phyloP scores from a whole-genome alignment of 2,888 invertebrate species.

The Pollenia angustigena region DNA sequence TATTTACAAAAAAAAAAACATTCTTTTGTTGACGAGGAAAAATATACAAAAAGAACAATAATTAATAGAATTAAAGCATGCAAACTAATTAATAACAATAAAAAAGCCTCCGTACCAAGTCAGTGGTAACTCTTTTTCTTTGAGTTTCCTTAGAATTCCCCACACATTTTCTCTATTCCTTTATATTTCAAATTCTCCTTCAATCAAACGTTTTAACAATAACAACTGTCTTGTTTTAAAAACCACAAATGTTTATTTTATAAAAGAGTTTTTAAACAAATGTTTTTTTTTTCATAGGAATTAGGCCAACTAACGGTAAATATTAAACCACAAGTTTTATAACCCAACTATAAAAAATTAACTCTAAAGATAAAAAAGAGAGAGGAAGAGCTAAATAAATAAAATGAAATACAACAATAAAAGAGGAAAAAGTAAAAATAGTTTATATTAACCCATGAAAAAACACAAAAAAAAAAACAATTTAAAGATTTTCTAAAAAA shows the following conservation, averaged over 20 bases:
- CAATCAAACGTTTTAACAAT: neutral
- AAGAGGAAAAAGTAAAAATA: conserved; percentile 14
- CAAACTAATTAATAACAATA: neutral
- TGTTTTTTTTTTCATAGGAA: conserved; percentile 45
- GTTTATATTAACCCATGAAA: conserved; percentile 41
- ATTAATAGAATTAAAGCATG: conserved; percentile 45
- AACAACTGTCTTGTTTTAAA: conserved; percentile 21
- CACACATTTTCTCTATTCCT: neutral
- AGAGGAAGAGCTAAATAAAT: conserved; percentile 34
- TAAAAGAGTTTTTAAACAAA: conserved; percentile 47
- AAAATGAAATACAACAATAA: neutral
- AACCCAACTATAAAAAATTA: conserved; percentile 47
- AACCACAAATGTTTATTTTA: conserved; percentile 51
- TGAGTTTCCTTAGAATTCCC: neutral
- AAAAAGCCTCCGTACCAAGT: neutral
- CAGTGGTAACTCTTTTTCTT: conserved; percentile 2
- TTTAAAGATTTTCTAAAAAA: neutral
- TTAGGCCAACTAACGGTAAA: conserved; percentile 70
- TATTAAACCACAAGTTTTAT: conserved; percentile 65
- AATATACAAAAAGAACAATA: neutral
- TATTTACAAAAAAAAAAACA: neutral
- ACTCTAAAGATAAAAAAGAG: neutral
- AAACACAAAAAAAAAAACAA: neutral
- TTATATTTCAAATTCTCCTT: neutral
- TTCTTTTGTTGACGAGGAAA: neutral